Evolutionary conservation across 2,888 invertebrate species (phyloP).

Genomic region (Synergus japonicus): DNA sequence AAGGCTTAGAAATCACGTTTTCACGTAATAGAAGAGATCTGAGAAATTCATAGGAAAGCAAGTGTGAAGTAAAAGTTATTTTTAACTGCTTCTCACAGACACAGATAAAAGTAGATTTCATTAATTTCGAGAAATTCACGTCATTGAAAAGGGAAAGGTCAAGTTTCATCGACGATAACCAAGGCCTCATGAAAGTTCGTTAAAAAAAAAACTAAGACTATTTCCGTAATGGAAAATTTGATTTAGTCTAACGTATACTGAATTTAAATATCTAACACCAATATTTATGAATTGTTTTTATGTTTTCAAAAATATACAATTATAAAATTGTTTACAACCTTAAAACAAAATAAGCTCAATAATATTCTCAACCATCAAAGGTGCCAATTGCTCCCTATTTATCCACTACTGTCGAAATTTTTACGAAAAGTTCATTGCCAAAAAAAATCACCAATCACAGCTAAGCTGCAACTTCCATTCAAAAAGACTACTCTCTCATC

Average conservation of each 20-base stretch:
- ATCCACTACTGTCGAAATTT: neutral
- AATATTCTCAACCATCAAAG: neutral
- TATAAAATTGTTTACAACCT: too few species aligned
- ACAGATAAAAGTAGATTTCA: neutral
- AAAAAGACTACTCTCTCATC: neutral
- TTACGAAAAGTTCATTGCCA: neutral
- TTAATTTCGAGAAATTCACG: constrained; percentile 10
- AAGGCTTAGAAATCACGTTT: neutral
- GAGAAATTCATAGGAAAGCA: neutral
- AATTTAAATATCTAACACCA: neutral
- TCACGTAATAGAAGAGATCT: neutral
- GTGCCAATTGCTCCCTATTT: neutral
- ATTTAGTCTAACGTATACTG: neutral
- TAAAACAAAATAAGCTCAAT: neutral
- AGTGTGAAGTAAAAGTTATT: constrained; percentile 23
- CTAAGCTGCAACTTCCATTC: neutral
- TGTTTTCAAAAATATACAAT: too few species aligned
- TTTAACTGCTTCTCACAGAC: constrained; percentile 7
- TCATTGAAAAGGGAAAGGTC: constrained; percentile 37
- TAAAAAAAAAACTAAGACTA: neutral
- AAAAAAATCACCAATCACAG: constrained; percentile 1
- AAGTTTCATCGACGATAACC: constrained; percentile 34
- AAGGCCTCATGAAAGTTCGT: neutral
- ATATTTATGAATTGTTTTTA: too few species aligned
- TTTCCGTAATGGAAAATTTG: neutral